These are phyloP conservation scores for Protodeltote pygarga DNA, from an alignment of 2,888 invertebrate species.

Conservation along the genomic window DNA sequence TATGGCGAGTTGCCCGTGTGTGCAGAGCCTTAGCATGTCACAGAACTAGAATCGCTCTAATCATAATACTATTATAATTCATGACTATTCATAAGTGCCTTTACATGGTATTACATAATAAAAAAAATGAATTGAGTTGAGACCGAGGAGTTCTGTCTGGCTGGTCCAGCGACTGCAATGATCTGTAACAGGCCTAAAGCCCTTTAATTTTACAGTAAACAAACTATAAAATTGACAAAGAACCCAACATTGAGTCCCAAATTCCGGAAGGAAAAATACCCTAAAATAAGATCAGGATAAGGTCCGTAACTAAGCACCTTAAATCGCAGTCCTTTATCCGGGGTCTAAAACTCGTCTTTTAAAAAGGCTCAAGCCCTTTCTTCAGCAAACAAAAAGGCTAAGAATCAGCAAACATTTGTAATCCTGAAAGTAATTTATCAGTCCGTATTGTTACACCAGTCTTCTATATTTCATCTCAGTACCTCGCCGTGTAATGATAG, in stretches of 20 bases:
- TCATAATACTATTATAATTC: too few relatives aligned
- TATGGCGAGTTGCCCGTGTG: too few relatives aligned
- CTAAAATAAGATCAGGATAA: slow-evolving; percentile 29
- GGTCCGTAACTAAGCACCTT: slow-evolving; percentile 28
- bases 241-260: not conserved
- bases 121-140: too few relatives aligned
- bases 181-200: too few relatives aligned
- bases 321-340: slow-evolving; percentile 31
- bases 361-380: slow-evolving; percentile 41
- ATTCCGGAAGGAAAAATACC: slow-evolving; percentile 10
- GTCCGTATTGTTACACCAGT: slow-evolving; percentile 54
- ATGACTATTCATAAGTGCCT: too few relatives aligned
- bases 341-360: slow-evolving; percentile 26
- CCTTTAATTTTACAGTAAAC: not conserved
- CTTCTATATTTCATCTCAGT: slow-evolving; percentile 56
- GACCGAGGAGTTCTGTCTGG: too few relatives aligned
- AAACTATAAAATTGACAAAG: not conserved
- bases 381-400: slow-evolving; percentile 51
- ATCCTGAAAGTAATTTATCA: slow-evolving; percentile 59
- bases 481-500: slow-evolving; percentile 52
- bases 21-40: too few relatives aligned
- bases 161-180: too few relatives aligned
- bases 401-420: slow-evolving; percentile 60
- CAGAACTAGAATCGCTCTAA: too few relatives aligned
- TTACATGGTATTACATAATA: too few relatives aligned